phyloP scores from a whole-genome alignment of 2,888 invertebrate species.

The Catocala fraxini region DNA sequence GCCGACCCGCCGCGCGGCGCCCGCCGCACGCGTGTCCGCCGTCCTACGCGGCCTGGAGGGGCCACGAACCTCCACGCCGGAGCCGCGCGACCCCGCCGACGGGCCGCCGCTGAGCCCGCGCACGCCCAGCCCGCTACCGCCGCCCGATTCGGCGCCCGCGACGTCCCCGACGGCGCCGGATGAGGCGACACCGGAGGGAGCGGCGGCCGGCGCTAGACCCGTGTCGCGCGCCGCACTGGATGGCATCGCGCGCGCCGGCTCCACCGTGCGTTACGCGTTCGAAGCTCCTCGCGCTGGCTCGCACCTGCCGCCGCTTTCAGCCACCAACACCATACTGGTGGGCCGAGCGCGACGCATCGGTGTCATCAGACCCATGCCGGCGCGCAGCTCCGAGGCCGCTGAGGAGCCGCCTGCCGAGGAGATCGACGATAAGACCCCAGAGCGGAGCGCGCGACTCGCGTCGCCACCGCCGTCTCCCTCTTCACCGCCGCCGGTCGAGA shows the following conservation, averaged over 20 bases:
- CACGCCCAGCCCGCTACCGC: conserved; percentile 78
- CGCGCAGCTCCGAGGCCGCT: conserved; percentile 48
- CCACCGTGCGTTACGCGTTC: conserved; percentile 89
- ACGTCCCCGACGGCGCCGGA: conserved; percentile 58
- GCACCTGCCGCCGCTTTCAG: conserved; percentile 75
- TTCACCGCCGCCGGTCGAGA: conserved; percentile 63
- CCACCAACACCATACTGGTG: conserved; percentile 74
- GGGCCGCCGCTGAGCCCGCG: conserved; percentile 58
- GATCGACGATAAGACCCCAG: conserved; percentile 45
- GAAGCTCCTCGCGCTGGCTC: conserved; percentile 69
- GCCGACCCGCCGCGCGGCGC: conserved; percentile 85
- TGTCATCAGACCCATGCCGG: conserved; percentile 86
- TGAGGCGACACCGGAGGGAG: conserved; percentile 56
- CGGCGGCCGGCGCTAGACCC: conserved; percentile 67
- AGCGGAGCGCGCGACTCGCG: conserved; percentile 50
- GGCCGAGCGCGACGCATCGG: conserved; percentile 83
- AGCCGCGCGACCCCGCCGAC: conserved; percentile 57
- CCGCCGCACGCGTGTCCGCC: conserved; percentile 81
- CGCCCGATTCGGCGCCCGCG: conserved; percentile 86
- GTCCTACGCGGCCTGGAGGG: conserved; percentile 74
- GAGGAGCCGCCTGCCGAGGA: conserved; percentile 52
- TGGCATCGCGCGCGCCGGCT: conserved; percentile 90
- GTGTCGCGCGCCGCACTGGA: conserved; percentile 89
- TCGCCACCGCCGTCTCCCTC: conserved; percentile 51
- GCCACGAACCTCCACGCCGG: conserved; percentile 71